Conservation (phyloP, 2,797 vertebrate species). For the Kryptolebias ocellatus region DNA sequence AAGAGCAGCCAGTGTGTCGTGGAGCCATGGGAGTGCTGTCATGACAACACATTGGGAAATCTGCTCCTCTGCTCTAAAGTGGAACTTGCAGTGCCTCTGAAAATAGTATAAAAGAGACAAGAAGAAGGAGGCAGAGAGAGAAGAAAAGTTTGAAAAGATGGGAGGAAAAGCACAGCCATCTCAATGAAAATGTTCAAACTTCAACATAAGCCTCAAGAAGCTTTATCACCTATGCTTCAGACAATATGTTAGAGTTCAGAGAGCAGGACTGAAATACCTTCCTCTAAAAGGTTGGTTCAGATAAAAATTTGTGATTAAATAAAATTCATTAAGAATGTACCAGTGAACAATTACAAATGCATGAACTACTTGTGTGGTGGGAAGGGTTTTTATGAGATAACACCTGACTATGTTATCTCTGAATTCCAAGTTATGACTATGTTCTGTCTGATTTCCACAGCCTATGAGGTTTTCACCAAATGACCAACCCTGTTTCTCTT, state of each 20-base stretch:
- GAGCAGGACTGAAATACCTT: not conserved
- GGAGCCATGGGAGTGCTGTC: slow-evolving; percentile 49
- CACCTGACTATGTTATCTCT: too few species aligned
- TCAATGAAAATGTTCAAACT: slow-evolving; percentile 13
- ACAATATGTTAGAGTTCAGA: not conserved
- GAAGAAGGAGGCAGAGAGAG: slow-evolving; percentile 3
- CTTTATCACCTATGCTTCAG: slow-evolving; percentile 11
- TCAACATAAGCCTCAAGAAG: slow-evolving; percentile 11
- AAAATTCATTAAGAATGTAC: slow-evolving; percentile 3
- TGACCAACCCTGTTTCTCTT: too few species aligned
- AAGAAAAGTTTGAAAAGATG: not conserved
- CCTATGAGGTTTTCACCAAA: too few species aligned
- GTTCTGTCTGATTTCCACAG: too few species aligned
- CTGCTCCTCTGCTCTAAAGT: slow-evolving; percentile 40
- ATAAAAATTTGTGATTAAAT: slow-evolving; percentile 12
- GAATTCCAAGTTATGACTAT: too few species aligned
- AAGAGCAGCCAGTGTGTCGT: slow-evolving; percentile 33
- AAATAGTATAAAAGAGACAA: slow-evolving; percentile 47
- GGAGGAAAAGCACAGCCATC: not conserved
- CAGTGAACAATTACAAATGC: not conserved
- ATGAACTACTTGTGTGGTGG: not conserved
- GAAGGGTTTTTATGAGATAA: too few species aligned
- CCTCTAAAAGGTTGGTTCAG: not conserved
- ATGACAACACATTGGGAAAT: slow-evolving; percentile 55
- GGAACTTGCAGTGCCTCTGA: slow-evolving; percentile 37